Evolutionary conservation across 2,113 vertebrate species (phyloP).

Genomic region (Psammodynastes pulverulentus): DNA sequence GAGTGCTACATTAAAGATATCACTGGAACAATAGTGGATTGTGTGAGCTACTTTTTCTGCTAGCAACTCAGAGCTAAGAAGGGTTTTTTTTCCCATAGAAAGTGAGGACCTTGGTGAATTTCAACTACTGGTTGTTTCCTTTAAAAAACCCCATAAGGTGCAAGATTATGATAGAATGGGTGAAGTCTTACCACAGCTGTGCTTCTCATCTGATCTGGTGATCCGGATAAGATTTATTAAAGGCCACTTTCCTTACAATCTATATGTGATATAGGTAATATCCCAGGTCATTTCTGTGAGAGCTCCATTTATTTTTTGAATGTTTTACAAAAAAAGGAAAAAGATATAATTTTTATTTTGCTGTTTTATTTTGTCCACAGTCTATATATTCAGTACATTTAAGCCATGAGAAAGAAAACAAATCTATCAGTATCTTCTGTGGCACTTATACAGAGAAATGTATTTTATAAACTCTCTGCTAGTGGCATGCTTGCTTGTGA

Average conservation of each 20-base stretch:
- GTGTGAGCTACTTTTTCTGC: too few species aligned
- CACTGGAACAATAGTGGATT: too few species aligned
- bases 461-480: conserved; percentile 40
- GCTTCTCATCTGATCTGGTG: not conserved
- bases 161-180: not conserved
- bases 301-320: not conserved
- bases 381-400: not conserved
- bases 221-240: not conserved
- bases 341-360: not conserved
- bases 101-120: not conserved
- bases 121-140: not conserved
- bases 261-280: not conserved
- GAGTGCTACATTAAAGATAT: too few species aligned
- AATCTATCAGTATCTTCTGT: not conserved
- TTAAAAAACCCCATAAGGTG: not conserved
- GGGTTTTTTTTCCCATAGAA: not conserved
- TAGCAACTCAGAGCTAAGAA: too few species aligned
- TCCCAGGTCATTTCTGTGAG: not conserved
- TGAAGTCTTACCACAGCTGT: not conserved
- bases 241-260: not conserved
- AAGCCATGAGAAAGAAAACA: conserved; percentile 10
- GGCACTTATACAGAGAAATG: conserved; percentile 20
- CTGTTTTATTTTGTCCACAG: not conserved
- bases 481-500: conserved; percentile 38
- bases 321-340: not conserved